These are phyloP conservation scores for Spatulosminthurus flaviceps DNA, from an alignment of 2,888 invertebrate species.

Conservation along the genomic window DNA sequence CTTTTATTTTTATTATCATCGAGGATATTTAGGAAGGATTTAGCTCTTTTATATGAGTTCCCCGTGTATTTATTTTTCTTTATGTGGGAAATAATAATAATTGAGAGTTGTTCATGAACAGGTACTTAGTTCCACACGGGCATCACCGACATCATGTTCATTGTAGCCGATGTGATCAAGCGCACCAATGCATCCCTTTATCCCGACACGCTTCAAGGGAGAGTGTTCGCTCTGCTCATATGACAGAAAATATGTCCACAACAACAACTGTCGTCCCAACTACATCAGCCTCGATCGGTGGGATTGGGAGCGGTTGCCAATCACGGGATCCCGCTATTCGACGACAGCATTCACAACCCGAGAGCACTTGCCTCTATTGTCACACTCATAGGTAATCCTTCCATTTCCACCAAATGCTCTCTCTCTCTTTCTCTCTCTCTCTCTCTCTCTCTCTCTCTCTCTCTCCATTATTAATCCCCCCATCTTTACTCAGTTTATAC, in stretches of 20 bases:
- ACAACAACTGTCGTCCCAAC: conserved; percentile 64
- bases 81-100: background rate
- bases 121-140: conserved; percentile 55
- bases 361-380: conserved; percentile 71
- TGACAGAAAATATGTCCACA: conserved; percentile 50
- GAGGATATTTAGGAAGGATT: no score
- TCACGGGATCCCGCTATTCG: conserved; percentile 76
- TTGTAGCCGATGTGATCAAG: conserved; percentile 66
- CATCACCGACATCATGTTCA: conserved; percentile 53
- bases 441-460: no score
- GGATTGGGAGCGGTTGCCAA: conserved; percentile 66
- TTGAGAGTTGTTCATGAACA: background rate
- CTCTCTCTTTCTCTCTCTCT: no score
- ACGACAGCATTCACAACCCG: conserved; percentile 87
- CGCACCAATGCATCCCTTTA: conserved; percentile 66
- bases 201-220: conserved; percentile 86
- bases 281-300: conserved; percentile 49
- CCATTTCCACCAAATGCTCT: background rate
- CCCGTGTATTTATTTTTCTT: no score
- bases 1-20: no score
- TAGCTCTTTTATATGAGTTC: no score
- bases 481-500: no score
- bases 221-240: conserved; percentile 78
- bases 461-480: background rate
- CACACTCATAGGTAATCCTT: conserved; percentile 70